Evolutionary conservation across 2,113 vertebrate genomes (phyloP).

Genomic region (Leptobrachium leishanense): DNA sequence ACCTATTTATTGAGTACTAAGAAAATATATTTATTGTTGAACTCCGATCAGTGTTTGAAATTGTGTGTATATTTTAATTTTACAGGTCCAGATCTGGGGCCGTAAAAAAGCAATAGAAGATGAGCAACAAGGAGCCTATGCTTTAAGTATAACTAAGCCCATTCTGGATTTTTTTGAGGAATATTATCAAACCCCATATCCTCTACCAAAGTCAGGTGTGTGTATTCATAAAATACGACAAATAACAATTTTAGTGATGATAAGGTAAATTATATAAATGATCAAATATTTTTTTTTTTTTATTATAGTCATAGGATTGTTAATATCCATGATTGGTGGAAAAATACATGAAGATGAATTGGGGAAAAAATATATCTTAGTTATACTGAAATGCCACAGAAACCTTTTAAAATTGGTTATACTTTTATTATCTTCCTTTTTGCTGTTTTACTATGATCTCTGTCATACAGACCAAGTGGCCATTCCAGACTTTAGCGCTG

Average conservation of each 20-base stretch:
- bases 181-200: constrained; percentile 73
- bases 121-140: constrained; percentile 67
- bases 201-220: constrained; percentile 81
- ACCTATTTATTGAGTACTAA: neutral
- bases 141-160: constrained; percentile 66
- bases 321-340: no score
- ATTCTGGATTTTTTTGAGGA: constrained; percentile 74
- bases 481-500: constrained; percentile 87
- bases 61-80: neutral
- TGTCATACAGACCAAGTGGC: constrained; percentile 81
- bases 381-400: no score
- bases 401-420: no score
- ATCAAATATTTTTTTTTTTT: no score
- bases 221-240: neutral
- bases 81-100: constrained; percentile 86
- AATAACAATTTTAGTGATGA: no score
- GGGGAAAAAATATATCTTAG: no score
- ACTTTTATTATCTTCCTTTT: no score
- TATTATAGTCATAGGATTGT: no score
- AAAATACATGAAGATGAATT: no score
- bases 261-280: no score
- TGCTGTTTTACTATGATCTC: neutral
- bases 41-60: neutral
- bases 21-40: neutral
- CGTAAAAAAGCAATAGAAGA: constrained; percentile 62